Conservation (phyloP, 2,797 vertebrate genomes). For the Hoplostethus mediterraneus region DNA sequence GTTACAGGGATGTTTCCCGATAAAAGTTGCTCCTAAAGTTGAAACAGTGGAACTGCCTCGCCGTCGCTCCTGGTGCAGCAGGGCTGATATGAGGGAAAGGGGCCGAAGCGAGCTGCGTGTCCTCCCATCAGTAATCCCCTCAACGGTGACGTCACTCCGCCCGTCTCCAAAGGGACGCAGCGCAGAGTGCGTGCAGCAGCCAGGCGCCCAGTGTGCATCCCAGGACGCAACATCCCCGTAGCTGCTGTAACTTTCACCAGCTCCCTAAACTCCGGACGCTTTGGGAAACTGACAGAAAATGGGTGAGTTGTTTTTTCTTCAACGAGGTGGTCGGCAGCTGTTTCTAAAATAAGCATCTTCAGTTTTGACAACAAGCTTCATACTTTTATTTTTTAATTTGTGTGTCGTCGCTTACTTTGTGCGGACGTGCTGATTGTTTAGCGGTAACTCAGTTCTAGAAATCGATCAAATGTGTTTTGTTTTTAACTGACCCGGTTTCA, state of each 20-base stretch:
- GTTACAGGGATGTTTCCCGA: conserved; percentile 7
- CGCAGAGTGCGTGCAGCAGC: conserved; percentile 56
- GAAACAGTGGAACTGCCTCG: conserved; percentile 30
- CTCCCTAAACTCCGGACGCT: conserved; percentile 60
- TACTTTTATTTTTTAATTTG: neutral
- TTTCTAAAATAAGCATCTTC: too few species aligned
- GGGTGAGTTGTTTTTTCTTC: conserved; percentile 68
- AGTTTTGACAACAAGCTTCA: neutral
- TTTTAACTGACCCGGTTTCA: conserved; percentile 69
- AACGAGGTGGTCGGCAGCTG: too few species aligned
- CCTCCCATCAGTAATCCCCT: conserved; percentile 72
- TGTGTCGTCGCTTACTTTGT: conserved; percentile 5
- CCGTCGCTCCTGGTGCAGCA: neutral
- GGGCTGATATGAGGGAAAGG: conserved; percentile 6
- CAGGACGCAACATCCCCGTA: conserved; percentile 70
- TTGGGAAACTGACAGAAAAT: conserved; percentile 66
- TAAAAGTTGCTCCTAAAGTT: conserved; percentile 10
- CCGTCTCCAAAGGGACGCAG: conserved; percentile 71
- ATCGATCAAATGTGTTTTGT: too few species aligned
- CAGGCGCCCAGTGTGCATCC: conserved; percentile 73
- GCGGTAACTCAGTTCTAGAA: neutral
- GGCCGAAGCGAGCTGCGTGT: conserved; percentile 24
- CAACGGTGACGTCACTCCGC: conserved; percentile 78
- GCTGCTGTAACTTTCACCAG: conserved; percentile 63
- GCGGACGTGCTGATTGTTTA: conserved; percentile 28